Percentiles rank a stretch among this genome's conserved stretches.
phyloP scores from a whole-genome alignment of 2,888 invertebrate genomes.

The Deilephila elpenor region DNA sequence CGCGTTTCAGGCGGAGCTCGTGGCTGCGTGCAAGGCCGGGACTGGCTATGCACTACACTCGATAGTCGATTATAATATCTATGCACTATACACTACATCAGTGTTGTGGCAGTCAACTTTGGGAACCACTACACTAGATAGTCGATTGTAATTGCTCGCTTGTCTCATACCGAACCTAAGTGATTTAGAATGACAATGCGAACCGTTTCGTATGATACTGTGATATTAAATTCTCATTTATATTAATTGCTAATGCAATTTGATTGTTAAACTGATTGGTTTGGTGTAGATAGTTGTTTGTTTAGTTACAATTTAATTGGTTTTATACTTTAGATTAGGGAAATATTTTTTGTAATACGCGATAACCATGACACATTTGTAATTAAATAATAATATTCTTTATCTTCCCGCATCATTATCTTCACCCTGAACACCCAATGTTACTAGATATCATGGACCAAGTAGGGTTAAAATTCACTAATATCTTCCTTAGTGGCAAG shows the following conservation, averaged over 20 bases:
- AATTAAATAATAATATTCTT: not conserved
- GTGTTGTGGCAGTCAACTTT: no score
- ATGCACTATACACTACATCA: slow-evolving; percentile 43
- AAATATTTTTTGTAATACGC: no score
- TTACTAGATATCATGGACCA: not conserved
- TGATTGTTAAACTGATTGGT: not conserved
- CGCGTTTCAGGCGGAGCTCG: slow-evolving; percentile 47
- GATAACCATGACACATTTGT: no score
- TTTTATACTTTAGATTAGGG: not conserved
- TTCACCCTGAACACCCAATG: slow-evolving; percentile 8
- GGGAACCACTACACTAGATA: no score
- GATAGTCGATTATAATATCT: slow-evolving; percentile 43
- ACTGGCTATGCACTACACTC: slow-evolving; percentile 52
- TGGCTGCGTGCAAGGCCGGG: slow-evolving; percentile 57
- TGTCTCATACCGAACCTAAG: slow-evolving; percentile 35
- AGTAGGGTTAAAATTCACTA: not conserved
- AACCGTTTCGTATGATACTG: not conserved
- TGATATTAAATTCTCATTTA: slow-evolving; percentile 5
- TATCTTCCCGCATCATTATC: slow-evolving; percentile 6
- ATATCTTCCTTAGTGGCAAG: not conserved
- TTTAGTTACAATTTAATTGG: not conserved
- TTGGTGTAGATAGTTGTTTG: not conserved
- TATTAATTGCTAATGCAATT: slow-evolving; percentile 12
- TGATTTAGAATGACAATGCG: slow-evolving; percentile 27
- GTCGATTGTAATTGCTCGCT: slow-evolving; percentile 47